Evolutionary conservation across 2,797 vertebrate genomes (phyloP).

Genomic region (Hydrophis major): DNA sequence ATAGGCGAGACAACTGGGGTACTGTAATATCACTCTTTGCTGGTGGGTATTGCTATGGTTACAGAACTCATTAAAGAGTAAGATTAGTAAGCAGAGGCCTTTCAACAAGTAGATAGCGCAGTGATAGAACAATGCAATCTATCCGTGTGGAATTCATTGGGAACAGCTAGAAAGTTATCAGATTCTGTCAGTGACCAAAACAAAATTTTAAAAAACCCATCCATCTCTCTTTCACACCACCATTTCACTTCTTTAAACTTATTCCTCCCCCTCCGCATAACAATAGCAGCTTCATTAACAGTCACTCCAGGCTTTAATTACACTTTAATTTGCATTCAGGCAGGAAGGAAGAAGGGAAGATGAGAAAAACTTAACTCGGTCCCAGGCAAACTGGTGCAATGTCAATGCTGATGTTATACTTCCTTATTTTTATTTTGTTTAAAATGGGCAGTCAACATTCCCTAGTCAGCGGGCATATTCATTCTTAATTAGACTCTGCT

Average conservation of each 20-base stretch:
- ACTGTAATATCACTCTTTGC: slow-evolving; percentile 30
- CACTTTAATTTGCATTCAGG: slow-evolving; percentile 5
- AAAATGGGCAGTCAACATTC: too few species aligned
- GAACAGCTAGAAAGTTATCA: not conserved
- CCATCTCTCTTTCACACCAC: not conserved
- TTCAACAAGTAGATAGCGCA: slow-evolving; percentile 29
- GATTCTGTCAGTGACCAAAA: not conserved
- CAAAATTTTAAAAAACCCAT: not conserved
- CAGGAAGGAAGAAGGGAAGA: not conserved
- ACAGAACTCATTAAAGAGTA: slow-evolving; percentile 21
- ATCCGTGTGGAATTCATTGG: not conserved
- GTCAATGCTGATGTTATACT: too few species aligned
- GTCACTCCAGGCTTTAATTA: not conserved
- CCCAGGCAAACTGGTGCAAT: too few species aligned
- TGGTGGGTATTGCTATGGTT: slow-evolving; percentile 25
- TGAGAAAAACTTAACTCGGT: not conserved
- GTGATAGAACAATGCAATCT: slow-evolving; percentile 21
- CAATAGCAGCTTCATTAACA: not conserved
- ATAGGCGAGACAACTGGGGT: slow-evolving; percentile 15
- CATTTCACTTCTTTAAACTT: not conserved
- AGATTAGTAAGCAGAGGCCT: slow-evolving; percentile 27
- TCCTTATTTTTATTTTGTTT: too few species aligned
- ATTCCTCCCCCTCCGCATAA: not conserved
- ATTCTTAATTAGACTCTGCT: too few species aligned
- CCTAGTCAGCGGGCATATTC: too few species aligned